Evolutionary conservation across 1,140 invertebrate genomes (phyloP), one percentile per base, ranked within the genome.

Genomic region (Leguminivora glycinivorella): DNA sequence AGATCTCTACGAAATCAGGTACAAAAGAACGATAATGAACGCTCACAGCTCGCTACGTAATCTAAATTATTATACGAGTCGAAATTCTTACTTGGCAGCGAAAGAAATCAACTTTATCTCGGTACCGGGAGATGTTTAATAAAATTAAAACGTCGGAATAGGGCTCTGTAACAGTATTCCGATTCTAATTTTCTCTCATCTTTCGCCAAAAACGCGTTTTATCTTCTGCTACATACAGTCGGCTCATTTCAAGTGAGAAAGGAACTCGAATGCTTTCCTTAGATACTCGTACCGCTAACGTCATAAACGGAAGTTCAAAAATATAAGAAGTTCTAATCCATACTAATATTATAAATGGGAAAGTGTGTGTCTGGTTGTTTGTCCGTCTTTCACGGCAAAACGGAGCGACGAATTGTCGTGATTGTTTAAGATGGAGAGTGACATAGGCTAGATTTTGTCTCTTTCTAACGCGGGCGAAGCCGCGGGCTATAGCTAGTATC

Each of bases 1-100:
- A 88, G 88, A 91, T 90, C 89, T 91, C 85, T 76, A 84, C 86
- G 84, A 90, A 90, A 91, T 90, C 89, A 91, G 89, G 88, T 91
- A 91, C 89, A 91, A 91, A 90, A 91, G 89, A 90, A 90, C 87
- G 88, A 91, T 90, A 91, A 91, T 90, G 89, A 91, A 90, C 86
- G 88, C 80, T 90, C 86, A 90, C 89, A 88, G 86, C 87, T 88
- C 87, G 86, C 88, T 86, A 87, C 88, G 87, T 90, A 91, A 90
- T 91, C 89, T 91, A 90, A 91, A 91, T 90, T 91, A 91, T 91
- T 91, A 91, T 88, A 89, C 87, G 85, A 91, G 83, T 90, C 81
- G 84, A 89, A 89, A 89, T 91, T 90, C 88, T 89, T 89, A 88
- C 85, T 90, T 85, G 82, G 83, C 84, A 88, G 80, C 83, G 82